These are phyloP conservation scores for Myotis vivesi DNA, from an alignment of 2,797 vertebrate genomes.

Conservation along the genomic window DNA sequence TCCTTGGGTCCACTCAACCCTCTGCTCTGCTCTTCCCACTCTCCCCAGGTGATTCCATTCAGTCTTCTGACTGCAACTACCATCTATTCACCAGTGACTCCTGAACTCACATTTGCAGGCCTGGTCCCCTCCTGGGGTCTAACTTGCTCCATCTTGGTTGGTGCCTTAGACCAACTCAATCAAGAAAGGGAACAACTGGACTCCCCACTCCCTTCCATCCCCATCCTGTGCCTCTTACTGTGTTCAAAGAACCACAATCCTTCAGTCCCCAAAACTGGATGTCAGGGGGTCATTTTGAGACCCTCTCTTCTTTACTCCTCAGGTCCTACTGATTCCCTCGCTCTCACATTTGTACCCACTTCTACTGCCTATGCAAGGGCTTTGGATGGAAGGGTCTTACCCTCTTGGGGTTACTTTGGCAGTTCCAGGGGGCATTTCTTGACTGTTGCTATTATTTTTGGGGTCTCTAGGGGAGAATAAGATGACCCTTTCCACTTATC, in stretches of 20 bases:
- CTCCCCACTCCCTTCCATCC: not conserved
- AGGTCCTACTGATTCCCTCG: not conserved
- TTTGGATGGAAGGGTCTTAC: not conserved
- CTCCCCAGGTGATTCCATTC: not conserved
- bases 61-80: not conserved
- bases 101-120: no score
- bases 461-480: not conserved
- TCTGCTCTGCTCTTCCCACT: not conserved
- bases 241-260: not conserved
- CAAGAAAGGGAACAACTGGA: not conserved
- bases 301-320: not conserved
- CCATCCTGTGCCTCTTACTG: not conserved
- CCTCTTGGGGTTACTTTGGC: not conserved
- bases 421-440: not conserved
- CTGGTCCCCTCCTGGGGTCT: not conserved
- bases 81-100: not conserved
- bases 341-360: not conserved
- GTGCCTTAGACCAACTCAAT: not conserved
- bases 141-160: not conserved
- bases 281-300: not conserved
- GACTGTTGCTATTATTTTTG: not conserved
- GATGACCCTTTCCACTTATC: not conserved
- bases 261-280: not conserved
- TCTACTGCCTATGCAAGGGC: not conserved
- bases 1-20: not conserved